phyloP scores from a whole-genome alignment of 92 coral and sea anemone species.

The Paramuricea clavata region DNA sequence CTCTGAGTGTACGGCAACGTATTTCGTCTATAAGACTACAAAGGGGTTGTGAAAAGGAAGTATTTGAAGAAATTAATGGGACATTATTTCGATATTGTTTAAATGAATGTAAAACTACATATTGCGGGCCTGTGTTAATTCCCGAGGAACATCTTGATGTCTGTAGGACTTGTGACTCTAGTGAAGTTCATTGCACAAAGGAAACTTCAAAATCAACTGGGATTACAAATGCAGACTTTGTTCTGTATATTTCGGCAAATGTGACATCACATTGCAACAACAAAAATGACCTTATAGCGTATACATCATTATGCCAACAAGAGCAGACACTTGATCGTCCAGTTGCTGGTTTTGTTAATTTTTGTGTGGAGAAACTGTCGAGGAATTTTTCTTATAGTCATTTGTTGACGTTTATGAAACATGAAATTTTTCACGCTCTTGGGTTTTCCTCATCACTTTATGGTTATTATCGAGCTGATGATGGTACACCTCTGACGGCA shows the following conservation, averaged over 20 bases:
- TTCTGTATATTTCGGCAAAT: slow-evolving; percentile 79
- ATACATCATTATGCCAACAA: slow-evolving; percentile 90
- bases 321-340: slow-evolving; percentile 88
- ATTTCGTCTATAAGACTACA: slow-evolving; percentile 76
- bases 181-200: slow-evolving; percentile 67
- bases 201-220: slow-evolving; percentile 53
- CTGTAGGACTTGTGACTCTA: slow-evolving; percentile 79
- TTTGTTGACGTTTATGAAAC: slow-evolving; percentile 88
- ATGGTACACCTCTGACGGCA: slow-evolving; percentile 81
- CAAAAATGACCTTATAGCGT: slow-evolving; percentile 70
- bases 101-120: slow-evolving; percentile 68
- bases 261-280: slow-evolving; percentile 66
- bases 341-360: slow-evolving; percentile 89
- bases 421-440: slow-evolving; percentile 93
- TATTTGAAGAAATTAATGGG: slow-evolving; percentile 68
- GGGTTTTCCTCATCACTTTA: slow-evolving; percentile 91
- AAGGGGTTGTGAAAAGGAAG: slow-evolving; percentile 75
- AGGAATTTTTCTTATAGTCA: slow-evolving; percentile 61
- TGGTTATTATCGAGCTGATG: slow-evolving; percentile 79
- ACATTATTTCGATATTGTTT: slow-evolving; percentile 81
- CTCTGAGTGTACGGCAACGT: slow-evolving; percentile 81
- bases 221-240: slow-evolving; percentile 82
- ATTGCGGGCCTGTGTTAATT: slow-evolving; percentile 78
- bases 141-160: slow-evolving; percentile 79
- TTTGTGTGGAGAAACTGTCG: slow-evolving; percentile 78